Percentiles rank a stretch among this genome's conserved stretches.
Evolutionary conservation across 1,140 invertebrate species (phyloP).

Genomic region (Neodiprion virginianus): DNA sequence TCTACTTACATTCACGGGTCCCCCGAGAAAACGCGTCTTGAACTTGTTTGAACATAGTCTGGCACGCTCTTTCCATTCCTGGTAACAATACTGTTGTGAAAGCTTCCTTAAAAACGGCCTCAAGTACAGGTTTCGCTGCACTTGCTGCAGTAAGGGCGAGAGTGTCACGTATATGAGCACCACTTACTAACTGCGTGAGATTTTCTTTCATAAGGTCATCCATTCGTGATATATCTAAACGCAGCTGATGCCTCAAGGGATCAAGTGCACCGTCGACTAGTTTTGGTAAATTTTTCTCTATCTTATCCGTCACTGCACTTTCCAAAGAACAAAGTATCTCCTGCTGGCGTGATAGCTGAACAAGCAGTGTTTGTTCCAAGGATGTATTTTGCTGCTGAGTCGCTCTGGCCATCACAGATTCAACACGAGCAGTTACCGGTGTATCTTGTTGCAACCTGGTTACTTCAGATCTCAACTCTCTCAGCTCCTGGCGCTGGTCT

Average conservation of each 20-base stretch:
- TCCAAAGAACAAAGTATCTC: constrained; percentile 57
- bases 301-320: constrained; percentile 55
- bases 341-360: constrained; percentile 56
- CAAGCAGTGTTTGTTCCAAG: constrained; percentile 61
- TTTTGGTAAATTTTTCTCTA: constrained; percentile 61
- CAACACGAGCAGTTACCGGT: constrained; percentile 44
- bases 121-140: constrained; percentile 71
- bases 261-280: constrained; percentile 68
- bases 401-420: constrained; percentile 47
- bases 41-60: constrained; percentile 86
- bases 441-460: constrained; percentile 51
- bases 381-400: constrained; percentile 52
- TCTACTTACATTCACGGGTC: constrained; percentile 84
- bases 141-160: constrained; percentile 72
- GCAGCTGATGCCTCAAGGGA: constrained; percentile 71
- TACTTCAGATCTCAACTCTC: constrained; percentile 52
- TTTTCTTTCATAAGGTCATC: constrained; percentile 81
- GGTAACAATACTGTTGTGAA: constrained; percentile 80
- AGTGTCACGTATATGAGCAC: constrained; percentile 77
- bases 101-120: constrained; percentile 75
- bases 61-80: constrained; percentile 83
- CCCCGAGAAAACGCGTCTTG: constrained; percentile 86
- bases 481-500: constrained; percentile 48
- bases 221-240: constrained; percentile 75
- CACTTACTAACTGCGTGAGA: constrained; percentile 77